Base-by-base conservation (phyloP, 1,140 invertebrate genomes). In the Ceratoteleas bidentatus region DNA sequence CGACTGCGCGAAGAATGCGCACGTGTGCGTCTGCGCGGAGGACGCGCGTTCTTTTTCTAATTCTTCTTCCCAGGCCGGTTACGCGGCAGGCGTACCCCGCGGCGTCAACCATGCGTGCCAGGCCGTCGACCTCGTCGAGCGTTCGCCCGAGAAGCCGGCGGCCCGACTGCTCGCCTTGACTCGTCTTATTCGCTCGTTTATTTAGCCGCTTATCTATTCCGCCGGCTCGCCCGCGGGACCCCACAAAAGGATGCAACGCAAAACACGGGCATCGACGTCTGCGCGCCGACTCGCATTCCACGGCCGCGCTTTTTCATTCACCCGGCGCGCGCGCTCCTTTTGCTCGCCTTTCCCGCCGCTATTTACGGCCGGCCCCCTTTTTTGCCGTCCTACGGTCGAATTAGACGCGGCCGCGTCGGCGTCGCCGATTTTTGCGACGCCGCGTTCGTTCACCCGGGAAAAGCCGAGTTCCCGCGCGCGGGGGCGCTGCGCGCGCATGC, bases 41-140 rank as follows among this genome's bases (percentile, higher is more conserved):
- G 24, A 24, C 24, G 24, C 24, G 83, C 74, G 74, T 73, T 85
- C 72, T 47, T 75, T 56, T n/a, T 75, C 49, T 57, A 56, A 78
- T 43, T 80, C 57, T 43, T 80, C 57, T 73, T 80, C 36, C 64
- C 74, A 79, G 70, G 72, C 72, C 76, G 75, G 70, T 73, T 79
- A 75, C 65, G 81, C 83, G 83, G 83, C 87, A 86, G 81, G 70
- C 85, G 85, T 84, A 87, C 85, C 86, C 86, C 84, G 86, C 81
- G 81, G 85, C 87, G 84, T 90, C 86, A 90, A 86, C 88, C 87
- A 90, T 89, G 87, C 89, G 88, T 90, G 86, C 85, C 85, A 85
- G 89, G 88, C 80, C 88, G 86, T 86, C 88, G 89, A 90, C 89
- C 89, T 87, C 87, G 72, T 84, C 79, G 85, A 87, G 83, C 85